Percentiles rank a stretch among this genome's conserved stretches.
Evolutionary conservation across 2,888 invertebrate genomes (phyloP).

Genomic region (Apamea sordens): DNA sequence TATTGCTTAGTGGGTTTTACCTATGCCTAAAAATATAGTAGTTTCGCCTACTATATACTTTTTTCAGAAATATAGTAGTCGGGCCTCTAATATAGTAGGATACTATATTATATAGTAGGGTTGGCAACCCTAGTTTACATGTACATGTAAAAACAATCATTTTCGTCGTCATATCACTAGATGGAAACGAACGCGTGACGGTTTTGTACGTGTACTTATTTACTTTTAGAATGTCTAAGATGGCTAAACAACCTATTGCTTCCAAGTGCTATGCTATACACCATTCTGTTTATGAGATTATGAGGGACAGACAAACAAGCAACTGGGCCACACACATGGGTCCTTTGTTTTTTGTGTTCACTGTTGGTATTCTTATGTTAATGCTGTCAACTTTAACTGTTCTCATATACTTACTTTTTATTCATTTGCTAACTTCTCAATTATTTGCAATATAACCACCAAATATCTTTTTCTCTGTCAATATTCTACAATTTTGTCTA

Average conservation of each 20-base stretch:
- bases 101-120: too few relatives aligned
- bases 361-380: conserved; percentile 1
- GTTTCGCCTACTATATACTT: too few relatives aligned
- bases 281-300: conserved; percentile 13
- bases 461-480: neutral
- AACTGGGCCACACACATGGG: neutral
- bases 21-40: too few relatives aligned
- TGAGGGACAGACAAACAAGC: neutral
- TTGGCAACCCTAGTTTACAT: too few relatives aligned
- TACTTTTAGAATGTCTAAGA: conserved; percentile 12
- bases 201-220: conserved; percentile 13
- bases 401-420: neutral
- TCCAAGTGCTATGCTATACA: neutral
- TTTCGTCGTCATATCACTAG: conserved; percentile 3
- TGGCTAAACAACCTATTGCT: conserved; percentile 2
- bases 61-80: too few relatives aligned
- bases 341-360: conserved; percentile 24
- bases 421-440: neutral
- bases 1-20: too few relatives aligned
- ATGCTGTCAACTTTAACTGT: neutral
- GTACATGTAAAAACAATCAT: conserved; percentile 51
- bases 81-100: too few relatives aligned
- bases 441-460: neutral
- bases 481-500: neutral
- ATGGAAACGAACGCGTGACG: conserved; percentile 6